Conservation (phyloP, 92 coral and sea anemone genomes). For the Meandrina meandrites region DNA sequence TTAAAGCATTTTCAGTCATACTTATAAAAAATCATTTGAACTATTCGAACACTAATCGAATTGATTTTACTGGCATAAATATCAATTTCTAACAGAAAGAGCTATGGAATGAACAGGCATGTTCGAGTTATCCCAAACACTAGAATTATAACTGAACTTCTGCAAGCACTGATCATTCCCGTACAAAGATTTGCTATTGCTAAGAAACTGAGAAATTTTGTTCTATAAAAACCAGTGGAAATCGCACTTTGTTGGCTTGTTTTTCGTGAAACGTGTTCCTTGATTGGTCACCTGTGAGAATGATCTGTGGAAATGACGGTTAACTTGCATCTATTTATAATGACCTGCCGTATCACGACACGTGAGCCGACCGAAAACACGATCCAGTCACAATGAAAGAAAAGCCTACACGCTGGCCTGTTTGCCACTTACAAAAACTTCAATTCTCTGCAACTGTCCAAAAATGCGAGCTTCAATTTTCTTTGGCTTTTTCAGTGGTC, state of each 20-base stretch:
- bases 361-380: background rate
- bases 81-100: background rate
- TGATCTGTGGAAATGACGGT: constrained; percentile 15
- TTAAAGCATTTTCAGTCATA: no score
- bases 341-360: background rate
- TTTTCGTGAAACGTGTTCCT: background rate
- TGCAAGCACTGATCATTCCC: background rate
- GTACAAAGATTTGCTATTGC: background rate
- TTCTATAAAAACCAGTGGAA: no score
- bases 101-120: no score
- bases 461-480: background rate
- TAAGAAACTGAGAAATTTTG: no score
- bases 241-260: background rate
- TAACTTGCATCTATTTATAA: background rate
- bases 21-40: no score
- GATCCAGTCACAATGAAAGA: background rate
- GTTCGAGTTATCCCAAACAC: no score
- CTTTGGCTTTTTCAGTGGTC: background rate
- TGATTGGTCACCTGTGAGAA: constrained; percentile 20
- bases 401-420: background rate
- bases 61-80: background rate
- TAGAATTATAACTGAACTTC: no score
- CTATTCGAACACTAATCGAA: no score
- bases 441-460: background rate
- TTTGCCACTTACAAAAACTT: background rate